phyloP scores from a whole-genome alignment of 2,888 invertebrate genomes.

The Hanleya hanleyi region DNA sequence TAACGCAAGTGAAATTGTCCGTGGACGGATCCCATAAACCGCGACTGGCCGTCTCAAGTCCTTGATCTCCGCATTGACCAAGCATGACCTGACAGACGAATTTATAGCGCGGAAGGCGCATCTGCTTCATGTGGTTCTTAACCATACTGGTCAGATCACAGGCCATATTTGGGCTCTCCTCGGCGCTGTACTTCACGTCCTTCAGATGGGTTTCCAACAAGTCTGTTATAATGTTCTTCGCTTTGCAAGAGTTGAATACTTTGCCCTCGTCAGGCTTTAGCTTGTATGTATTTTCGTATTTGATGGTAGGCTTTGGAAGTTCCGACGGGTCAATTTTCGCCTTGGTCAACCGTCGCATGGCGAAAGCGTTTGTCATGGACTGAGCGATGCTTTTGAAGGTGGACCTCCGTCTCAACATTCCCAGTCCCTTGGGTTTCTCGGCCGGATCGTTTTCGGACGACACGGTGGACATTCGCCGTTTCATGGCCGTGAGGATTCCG shows the following conservation, averaged over 20 bases:
- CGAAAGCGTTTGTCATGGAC: constrained; percentile 6
- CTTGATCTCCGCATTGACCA: constrained; percentile 31
- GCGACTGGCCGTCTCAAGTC: constrained; percentile 27
- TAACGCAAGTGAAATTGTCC: constrained; percentile 29
- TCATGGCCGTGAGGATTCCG: not conserved
- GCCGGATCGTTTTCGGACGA: not conserved
- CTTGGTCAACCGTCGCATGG: constrained; percentile 9
- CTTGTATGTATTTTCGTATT: constrained; percentile 30
- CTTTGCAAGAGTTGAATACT: constrained; percentile 14
- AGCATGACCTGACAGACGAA: constrained; percentile 28
- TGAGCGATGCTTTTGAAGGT: constrained; percentile 15
- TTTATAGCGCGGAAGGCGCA: constrained; percentile 28
- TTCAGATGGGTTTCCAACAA: constrained; percentile 12
- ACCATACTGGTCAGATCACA: constrained; percentile 16
- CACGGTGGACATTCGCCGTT: not conserved
- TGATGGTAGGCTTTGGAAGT: constrained; percentile 1
- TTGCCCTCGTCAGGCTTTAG: constrained; percentile 26
- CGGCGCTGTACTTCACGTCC: constrained; percentile 18
- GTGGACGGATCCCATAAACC: constrained; percentile 22
- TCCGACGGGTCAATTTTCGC: not conserved
- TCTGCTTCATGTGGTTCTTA: constrained; percentile 18
- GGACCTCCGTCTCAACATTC: not conserved
- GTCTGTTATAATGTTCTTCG: not conserved
- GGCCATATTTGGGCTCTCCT: not conserved
- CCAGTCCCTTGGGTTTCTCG: not conserved